These are phyloP conservation scores for Pseudococcus viburni DNA, from an alignment of 2,888 invertebrate species.

Conservation along the genomic window DNA sequence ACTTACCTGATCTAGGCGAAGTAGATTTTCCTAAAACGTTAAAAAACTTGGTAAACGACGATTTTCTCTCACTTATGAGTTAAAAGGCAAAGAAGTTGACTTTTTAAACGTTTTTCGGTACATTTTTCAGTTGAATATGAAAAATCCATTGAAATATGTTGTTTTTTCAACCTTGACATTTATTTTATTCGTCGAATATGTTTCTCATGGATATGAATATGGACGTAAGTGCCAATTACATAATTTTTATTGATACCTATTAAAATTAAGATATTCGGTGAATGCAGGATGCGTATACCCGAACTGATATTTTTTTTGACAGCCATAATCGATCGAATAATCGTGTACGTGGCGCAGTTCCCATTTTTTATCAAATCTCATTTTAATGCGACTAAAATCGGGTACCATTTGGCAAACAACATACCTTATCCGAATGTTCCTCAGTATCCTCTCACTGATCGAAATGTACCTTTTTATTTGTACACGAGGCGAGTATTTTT, in stretches of 20 bases:
- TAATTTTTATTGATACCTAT: neutral
- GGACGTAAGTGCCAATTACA: neutral
- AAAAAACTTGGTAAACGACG: no score
- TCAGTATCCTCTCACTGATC: neutral
- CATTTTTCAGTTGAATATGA: neutral
- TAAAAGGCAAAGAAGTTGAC: no score
- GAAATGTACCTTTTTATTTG: slow-evolving; percentile 2
- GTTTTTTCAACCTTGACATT: neutral
- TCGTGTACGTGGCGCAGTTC: neutral
- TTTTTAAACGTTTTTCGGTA: no score
- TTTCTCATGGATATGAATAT: neutral
- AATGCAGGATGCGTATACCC: no score
- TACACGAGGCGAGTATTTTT: neutral
- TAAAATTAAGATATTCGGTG: neutral
- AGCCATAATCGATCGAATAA: neutral
- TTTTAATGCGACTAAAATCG: neutral
- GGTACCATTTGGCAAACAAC: no score
- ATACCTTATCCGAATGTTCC: neutral
- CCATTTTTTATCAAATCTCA: neutral
- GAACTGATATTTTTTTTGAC: neutral
- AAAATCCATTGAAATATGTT: neutral
- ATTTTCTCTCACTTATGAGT: no score
- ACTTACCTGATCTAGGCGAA: no score
- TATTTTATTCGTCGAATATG: neutral
- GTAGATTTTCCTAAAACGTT: no score